These are phyloP conservation scores for Petrocephalus zakoni DNA, from an alignment of 2,113 vertebrate genomes.

Conservation along the genomic window DNA sequence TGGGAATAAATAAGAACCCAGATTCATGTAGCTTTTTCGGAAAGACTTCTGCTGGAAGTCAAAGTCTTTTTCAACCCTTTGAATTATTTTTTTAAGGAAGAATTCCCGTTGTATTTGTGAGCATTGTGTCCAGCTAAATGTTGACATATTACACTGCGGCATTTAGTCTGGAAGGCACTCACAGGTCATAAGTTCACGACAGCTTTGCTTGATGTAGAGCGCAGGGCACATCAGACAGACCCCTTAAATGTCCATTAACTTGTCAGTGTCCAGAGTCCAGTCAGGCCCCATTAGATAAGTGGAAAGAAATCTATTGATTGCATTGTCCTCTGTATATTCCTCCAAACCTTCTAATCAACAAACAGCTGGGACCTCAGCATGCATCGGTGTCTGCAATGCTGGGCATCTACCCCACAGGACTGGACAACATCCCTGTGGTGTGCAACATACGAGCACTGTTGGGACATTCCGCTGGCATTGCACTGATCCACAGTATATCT, in stretches of 20 bases:
- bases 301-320: constrained; percentile 22
- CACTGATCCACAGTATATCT: background rate
- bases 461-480: background rate
- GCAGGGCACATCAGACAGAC: background rate
- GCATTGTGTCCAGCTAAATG: background rate
- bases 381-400: background rate
- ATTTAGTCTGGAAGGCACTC: background rate
- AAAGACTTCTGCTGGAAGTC: background rate
- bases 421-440: background rate
- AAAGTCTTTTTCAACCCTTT: background rate
- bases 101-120: background rate
- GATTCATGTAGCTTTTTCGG: background rate
- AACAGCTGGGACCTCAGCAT: constrained; percentile 14
- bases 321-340: constrained; percentile 22
- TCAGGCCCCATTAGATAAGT: constrained; percentile 21
- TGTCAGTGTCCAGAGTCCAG: constrained; percentile 16
- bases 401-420: background rate
- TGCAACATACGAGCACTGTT: background rate
- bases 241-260: constrained; percentile 1
- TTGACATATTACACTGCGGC: background rate
- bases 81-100: background rate
- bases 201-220: background rate
- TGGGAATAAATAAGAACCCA: background rate
- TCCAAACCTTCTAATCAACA: constrained; percentile 17
- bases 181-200: background rate